A percentile compares a stretch with the other conserved stretches of the same genome.
Evolutionary conservation across 2,113 vertebrate genomes (phyloP).

Genomic region (Psilopsiagon aymara): DNA sequence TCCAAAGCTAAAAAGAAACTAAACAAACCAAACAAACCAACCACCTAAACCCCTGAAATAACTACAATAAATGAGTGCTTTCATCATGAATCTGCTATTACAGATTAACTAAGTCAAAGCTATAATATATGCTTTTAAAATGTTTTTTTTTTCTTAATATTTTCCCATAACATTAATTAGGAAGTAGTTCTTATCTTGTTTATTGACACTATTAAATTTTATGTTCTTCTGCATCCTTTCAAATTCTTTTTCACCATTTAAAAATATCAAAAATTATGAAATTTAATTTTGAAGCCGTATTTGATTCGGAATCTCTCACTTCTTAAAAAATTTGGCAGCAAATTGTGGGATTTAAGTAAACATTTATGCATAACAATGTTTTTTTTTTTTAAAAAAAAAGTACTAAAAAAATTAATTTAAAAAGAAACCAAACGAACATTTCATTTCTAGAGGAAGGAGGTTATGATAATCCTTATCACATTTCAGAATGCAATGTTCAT

Average conservation of each 20-base stretch:
- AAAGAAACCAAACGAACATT: background rate
- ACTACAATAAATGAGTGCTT: background rate
- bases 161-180: background rate
- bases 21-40: background rate
- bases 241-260: background rate
- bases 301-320: background rate
- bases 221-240: fast-evolving
- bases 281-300: background rate
- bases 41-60: background rate
- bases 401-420: no score
- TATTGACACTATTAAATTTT: background rate
- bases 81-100: background rate
- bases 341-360: background rate
- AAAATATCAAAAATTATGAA: background rate
- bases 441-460: fast-evolving
- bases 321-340: background rate
- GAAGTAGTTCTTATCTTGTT: background rate
- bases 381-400: background rate
- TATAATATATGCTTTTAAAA: background rate
- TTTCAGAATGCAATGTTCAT: background rate
- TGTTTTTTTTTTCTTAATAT: background rate
- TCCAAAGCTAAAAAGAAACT: background rate
- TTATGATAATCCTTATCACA: background rate
- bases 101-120: background rate
- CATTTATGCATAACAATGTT: fast-evolving